phyloP scores from a whole-genome alignment of 2,797 vertebrate species.

The Buceros bicornis region DNA sequence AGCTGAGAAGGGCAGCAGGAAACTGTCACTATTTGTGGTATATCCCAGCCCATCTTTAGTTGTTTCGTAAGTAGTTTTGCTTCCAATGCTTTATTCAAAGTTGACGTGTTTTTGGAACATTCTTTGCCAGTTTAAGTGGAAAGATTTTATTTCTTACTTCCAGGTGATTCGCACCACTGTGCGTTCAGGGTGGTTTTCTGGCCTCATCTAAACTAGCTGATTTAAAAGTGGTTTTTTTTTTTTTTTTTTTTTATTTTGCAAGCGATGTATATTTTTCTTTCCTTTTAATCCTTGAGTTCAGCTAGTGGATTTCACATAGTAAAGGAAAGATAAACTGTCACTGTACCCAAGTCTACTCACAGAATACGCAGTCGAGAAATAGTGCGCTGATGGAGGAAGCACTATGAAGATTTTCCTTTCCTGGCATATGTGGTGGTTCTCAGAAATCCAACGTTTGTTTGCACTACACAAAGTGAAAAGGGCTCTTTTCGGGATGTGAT shows the following conservation, averaged over 20 bases:
- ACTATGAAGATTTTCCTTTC: background rate
- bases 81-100: background rate
- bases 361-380: constrained; percentile 28
- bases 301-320: background rate
- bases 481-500: background rate
- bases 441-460: background rate
- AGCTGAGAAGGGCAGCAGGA: background rate
- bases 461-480: background rate
- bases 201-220: background rate
- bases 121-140: background rate
- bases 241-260: background rate
- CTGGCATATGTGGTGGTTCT: constrained; percentile 22
- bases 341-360: background rate
- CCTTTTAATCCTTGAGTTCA: background rate
- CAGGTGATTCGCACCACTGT: background rate
- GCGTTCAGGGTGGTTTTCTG: constrained; percentile 8
- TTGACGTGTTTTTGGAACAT: background rate
- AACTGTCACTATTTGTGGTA: background rate
- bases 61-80: background rate
- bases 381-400: background rate
- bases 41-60: background rate
- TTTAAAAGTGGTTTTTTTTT: background rate
- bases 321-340: constrained; percentile 13
- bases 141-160: background rate
- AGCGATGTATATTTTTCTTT: constrained; percentile 20